Evolutionary conservation across 2,888 invertebrate genomes (phyloP), one percentile per base, ranked within the genome.

Genomic region (Hemaris fuciformis): DNA sequence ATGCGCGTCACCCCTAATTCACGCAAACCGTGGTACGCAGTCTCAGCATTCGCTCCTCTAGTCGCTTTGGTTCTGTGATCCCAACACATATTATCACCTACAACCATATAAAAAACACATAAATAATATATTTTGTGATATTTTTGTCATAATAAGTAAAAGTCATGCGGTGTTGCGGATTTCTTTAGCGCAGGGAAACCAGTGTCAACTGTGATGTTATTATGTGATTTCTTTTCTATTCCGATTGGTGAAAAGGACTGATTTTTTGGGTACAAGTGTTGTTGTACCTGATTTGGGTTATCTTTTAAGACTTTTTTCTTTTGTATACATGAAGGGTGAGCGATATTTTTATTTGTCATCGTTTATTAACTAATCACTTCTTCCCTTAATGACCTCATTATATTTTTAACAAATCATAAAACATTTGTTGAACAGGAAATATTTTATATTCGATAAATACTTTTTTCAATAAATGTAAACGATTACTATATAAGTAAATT

Each of bases 261-360:
- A n/a, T 45, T 43, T 7, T 18, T 45, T 10, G 18, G 7, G 0
- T 45, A 45, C 13, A 59, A 62, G 61, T 60, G 64, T 61, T 62
- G 61, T 41, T 61, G 64, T 63, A 67, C 61, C 66, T 48, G 63
- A 65, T 62, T 62, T 60, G 58, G 63, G 61, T 64, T 60, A 23
- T 69, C 64, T 73, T 63, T 72, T 67, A 68, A 72, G 76, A 83
- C 80, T 83, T 85, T 83, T 73, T 77, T 75, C 66, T 68, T 68
- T 67, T 74, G 63, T 69, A 75, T 81, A 85, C 78, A 91, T 91
- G 91, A 91, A 91, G 90, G 91, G 91, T 91, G 83, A 91, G 90
- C 18, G 41, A 10, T 18, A 13, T 27, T 60, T 1, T 38, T 38
- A 38, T n/a, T n/a, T n/a, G n/a, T n/a, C n/a, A 3, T n/a, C n/a